A percentile compares a stretch with the other conserved stretches of the same genome.
Evolutionary conservation across 2,888 invertebrate species (phyloP).

Genomic region (Stomorhina lunata): DNA sequence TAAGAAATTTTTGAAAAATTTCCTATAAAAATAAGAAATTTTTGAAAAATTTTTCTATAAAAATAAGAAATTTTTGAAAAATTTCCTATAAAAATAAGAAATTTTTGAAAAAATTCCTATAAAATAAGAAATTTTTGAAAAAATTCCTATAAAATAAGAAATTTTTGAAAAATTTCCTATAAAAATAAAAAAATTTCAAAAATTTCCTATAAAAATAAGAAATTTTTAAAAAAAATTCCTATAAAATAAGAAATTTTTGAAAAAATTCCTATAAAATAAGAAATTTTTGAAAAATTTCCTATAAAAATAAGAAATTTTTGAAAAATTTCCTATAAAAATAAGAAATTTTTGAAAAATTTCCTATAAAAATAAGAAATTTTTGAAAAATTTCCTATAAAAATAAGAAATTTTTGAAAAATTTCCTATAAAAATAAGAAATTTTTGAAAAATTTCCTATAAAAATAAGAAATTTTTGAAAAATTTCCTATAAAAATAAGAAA

Average conservation of each 20-base stretch:
- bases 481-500: too few relatives aligned
- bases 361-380: too few relatives aligned
- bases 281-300: background rate
- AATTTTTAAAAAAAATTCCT: conserved; percentile 80
- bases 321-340: background rate
- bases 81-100: background rate
- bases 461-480: background rate
- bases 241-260: background rate
- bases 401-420: background rate
- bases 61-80: background rate
- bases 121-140: conserved; percentile 80
- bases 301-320: too few relatives aligned
- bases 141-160: too few relatives aligned
- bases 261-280: background rate
- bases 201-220: conserved; percentile 77
- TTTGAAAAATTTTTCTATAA: background rate
- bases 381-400: background rate
- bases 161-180: background rate
- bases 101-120: background rate
- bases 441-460: background rate
- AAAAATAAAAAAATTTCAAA: background rate
- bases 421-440: too few relatives aligned
- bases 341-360: background rate
- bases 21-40: background rate
- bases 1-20: background rate